A percentile compares a stretch with the other conserved stretches of the same genome.
phyloP scores from a whole-genome alignment of 2,113 vertebrate species.

The Athene cunicularia region DNA sequence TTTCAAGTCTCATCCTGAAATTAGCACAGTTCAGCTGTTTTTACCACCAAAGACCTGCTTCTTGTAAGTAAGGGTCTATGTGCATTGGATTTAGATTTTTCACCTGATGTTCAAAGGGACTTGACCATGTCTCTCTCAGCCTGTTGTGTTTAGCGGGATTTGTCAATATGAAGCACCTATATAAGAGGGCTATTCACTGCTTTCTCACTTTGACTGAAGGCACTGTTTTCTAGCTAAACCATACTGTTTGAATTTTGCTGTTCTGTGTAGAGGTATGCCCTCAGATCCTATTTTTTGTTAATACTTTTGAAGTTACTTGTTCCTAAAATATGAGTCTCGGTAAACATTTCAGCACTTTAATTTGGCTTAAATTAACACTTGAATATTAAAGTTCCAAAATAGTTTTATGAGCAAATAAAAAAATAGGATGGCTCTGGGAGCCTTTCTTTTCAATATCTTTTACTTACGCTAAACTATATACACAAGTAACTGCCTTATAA shows the following conservation, averaged over 20 bases:
- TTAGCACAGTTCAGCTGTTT: slow-evolving; percentile 5
- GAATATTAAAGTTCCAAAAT: slow-evolving; percentile 24
- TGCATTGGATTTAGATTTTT: background rate
- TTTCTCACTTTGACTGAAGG: background rate
- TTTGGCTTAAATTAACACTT: slow-evolving; percentile 39
- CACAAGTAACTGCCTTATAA: slow-evolving; percentile 34
- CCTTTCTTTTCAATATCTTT: slow-evolving; percentile 33
- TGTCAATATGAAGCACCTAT: background rate
- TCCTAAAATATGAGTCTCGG: slow-evolving; percentile 48
- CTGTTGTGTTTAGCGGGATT: background rate
- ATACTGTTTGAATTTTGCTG: slow-evolving; percentile 25
- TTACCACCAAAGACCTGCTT: background rate
- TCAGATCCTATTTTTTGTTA: slow-evolving; percentile 27
- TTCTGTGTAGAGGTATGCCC: background rate
- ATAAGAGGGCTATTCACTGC: slow-evolving; percentile 13
- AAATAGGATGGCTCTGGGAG: background rate
- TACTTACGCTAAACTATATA: background rate
- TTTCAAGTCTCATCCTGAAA: background rate
- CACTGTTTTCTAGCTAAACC: slow-evolving; percentile 10
- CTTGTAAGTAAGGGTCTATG: background rate
- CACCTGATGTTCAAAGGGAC: background rate
- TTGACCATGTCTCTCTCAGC: background rate
- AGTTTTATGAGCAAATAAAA: slow-evolving; percentile 45
- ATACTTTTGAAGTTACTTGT: slow-evolving; percentile 35
- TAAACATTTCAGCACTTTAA: slow-evolving; percentile 49